Evolutionary conservation across 2,797 vertebrate species (phyloP).

Genomic region (Poeciliopsis turneri): DNA sequence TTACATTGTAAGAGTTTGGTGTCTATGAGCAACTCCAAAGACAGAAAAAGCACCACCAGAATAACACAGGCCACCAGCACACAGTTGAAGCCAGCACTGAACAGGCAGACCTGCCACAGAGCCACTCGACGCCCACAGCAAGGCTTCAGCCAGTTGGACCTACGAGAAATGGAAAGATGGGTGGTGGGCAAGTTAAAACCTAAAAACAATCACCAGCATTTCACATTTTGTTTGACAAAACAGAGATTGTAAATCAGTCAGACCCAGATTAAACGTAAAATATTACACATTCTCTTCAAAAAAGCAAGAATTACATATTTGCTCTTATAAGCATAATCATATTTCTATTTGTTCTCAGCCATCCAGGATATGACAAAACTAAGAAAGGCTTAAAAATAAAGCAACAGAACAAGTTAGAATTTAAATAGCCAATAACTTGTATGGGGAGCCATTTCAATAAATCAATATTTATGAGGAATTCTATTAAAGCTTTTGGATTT

Average conservation of each 20-base stretch:
- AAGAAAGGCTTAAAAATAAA: too few relatives aligned
- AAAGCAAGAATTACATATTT: not conserved
- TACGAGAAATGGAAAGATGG: slow-evolving; percentile 48
- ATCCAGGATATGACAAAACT: too few relatives aligned
- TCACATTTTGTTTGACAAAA: not conserved
- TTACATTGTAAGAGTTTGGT: slow-evolving; percentile 98
- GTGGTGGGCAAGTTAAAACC: not conserved
- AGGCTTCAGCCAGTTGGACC: slow-evolving; percentile 98
- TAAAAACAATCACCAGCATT: not conserved
- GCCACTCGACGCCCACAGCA: slow-evolving; percentile 95
- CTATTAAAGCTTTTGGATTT: too few relatives aligned
- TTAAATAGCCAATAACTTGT: too few relatives aligned
- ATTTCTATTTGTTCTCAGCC: too few relatives aligned
- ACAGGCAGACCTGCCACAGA: slow-evolving; percentile 97
- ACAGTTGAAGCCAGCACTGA: slow-evolving; percentile 98
- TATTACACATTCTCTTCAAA: not conserved
- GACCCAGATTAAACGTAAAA: not conserved
- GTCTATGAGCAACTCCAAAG: slow-evolving; percentile 98
- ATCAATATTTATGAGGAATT: too few relatives aligned
- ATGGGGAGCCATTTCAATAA: too few relatives aligned
- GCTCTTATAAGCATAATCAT: not conserved
- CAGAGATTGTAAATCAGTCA: not conserved
- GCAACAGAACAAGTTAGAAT: too few relatives aligned
- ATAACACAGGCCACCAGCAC: slow-evolving; percentile 97
- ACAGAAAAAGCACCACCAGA: slow-evolving; percentile 96